phyloP scores from a whole-genome alignment of 2,113 vertebrate genomes.

The Henicopernis longicauda region DNA sequence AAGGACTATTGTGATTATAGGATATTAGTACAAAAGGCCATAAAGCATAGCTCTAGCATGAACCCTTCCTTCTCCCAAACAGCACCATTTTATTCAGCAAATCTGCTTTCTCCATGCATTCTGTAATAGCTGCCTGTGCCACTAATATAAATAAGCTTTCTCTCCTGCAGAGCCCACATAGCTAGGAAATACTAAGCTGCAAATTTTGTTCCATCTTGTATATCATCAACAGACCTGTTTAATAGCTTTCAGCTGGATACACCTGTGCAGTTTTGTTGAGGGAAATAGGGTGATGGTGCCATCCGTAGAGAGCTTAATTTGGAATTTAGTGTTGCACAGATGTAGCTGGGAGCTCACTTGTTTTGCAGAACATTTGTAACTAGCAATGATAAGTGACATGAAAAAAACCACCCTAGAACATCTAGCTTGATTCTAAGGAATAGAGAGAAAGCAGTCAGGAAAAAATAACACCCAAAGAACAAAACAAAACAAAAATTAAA shows the following conservation, averaged over 20 bases:
- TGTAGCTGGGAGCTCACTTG: background rate
- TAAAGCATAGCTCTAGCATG: background rate
- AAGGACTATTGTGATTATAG: background rate
- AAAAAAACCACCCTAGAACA: background rate
- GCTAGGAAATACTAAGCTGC: background rate
- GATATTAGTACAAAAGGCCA: background rate
- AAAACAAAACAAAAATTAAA: background rate
- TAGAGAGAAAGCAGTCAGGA: background rate
- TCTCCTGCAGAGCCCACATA: background rate
- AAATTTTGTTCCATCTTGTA: conserved; percentile 16
- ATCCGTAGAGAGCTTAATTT: background rate
- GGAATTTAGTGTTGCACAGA: background rate
- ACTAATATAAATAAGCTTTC: conserved; percentile 24
- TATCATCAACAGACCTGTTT: background rate
- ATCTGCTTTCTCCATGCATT: background rate
- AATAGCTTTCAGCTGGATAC: conserved; percentile 12
- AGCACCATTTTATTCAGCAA: background rate
- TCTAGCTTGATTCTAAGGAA: background rate
- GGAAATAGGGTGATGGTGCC: background rate
- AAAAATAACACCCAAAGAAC: background rate
- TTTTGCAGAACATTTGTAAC: background rate
- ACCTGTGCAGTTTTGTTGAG: background rate
- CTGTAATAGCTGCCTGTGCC: background rate
- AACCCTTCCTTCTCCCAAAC: background rate
- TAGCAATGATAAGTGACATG: background rate